Evolutionary conservation across 1,140 invertebrate genomes (phyloP), one percentile per base, ranked within the genome.

Genomic region (Plectus sambesii): DNA sequence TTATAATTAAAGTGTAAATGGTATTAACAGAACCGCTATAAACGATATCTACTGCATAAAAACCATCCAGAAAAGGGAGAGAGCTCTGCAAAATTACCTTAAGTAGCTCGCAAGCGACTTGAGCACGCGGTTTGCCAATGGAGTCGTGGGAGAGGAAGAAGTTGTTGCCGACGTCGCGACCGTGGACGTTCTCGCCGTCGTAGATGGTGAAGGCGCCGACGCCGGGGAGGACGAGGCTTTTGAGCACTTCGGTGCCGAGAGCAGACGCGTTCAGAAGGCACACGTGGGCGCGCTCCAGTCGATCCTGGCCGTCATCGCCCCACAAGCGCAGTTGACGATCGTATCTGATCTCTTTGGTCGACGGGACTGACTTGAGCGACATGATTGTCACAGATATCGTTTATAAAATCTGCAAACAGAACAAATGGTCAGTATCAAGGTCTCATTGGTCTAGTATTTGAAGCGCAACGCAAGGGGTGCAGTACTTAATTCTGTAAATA

Each of bases 301-400:
- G 46, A 17, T 42, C 24, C 40, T 60, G 59, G 5, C 59, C 59
- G 9, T 62, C 56, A 25, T 60, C 59, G 33, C 59, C 58, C 59
- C 59, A 60, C 15, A 60, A 30, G 9, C 59, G 56, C 20, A 60
- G 47, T 42, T 60, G 60, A 19, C 49, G 47, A 51, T 51, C 49
- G 26, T 51, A 51, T n/a, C n/a, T n/a, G n/a, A n/a, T n/a, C n/a
- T n/a, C n/a, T n/a, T n/a, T n/a, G n/a, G n/a, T n/a, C n/a, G n/a
- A n/a, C n/a, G n/a, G n/a, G n/a, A n/a, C n/a, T n/a, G n/a, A n/a
- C n/a, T n/a, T n/a, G n/a, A n/a, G n/a, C n/a, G n/a, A n/a, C n/a
- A n/a, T n/a, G n/a, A n/a, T n/a, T n/a, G n/a, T n/a, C n/a, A n/a
- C n/a, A n/a, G n/a, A n/a, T n/a, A n/a, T n/a, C n/a, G n/a, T n/a